Evolutionary conservation across 1,140 invertebrate species (phyloP).

Genomic region (Panulirus ornatus): DNA sequence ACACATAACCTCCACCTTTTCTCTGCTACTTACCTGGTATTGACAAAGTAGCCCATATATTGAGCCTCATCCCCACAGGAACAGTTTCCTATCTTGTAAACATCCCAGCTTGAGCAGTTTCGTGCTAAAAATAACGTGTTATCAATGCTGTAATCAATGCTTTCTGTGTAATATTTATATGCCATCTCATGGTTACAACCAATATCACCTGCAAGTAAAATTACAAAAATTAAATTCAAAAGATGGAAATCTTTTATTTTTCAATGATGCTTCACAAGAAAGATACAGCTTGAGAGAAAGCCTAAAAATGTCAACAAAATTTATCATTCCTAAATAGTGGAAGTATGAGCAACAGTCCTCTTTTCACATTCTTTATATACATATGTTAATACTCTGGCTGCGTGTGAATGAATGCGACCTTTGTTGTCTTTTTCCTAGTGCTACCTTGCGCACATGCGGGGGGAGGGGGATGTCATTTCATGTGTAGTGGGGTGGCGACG

Average conservation of each 20-base stretch:
- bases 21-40: conserved; percentile 47
- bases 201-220: conserved; percentile 39
- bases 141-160: conserved; percentile 44
- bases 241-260: neutral
- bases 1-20: no score
- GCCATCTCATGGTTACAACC: conserved; percentile 53
- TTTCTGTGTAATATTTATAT: conserved; percentile 52
- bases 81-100: conserved; percentile 12
- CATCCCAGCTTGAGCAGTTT: conserved; percentile 29
- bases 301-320: neutral
- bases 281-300: neutral
- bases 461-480: no score
- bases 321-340: no score
- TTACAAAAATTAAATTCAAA: neutral
- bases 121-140: conserved; percentile 39
- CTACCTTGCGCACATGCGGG: no score
- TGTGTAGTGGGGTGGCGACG: no score
- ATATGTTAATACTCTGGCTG: no score
- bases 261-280: neutral
- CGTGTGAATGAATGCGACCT: no score
- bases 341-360: neutral
- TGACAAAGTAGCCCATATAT: conserved; percentile 60
- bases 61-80: conserved; percentile 44
- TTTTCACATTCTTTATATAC: no score
- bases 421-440: no score